Percentiles rank a stretch among this genome's conserved stretches.
These are phyloP conservation scores for Mimachlamys varia DNA, from an alignment of 2,888 invertebrate species.

Conservation along the genomic window DNA sequence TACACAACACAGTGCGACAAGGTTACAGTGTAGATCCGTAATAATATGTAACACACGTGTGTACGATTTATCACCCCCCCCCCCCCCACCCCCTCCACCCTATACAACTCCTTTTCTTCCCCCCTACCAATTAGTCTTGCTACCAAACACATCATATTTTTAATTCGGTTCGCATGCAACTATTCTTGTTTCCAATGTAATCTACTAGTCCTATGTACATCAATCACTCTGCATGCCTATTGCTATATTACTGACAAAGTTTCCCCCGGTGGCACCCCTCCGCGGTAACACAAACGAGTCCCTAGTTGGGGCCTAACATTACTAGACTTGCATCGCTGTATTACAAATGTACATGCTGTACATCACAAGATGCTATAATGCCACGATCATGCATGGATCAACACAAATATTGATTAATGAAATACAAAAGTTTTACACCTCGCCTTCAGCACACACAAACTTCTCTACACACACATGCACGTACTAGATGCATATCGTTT, in stretches of 20 bases:
- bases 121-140: not conserved
- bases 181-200: not conserved
- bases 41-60: not conserved
- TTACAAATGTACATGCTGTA: too few relatives aligned
- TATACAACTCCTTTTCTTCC: not conserved
- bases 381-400: too few relatives aligned
- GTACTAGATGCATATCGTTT: too few relatives aligned
- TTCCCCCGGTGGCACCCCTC: not conserved
- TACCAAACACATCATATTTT: not conserved
- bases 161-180: constrained; percentile 20
- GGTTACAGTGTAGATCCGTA: not conserved
- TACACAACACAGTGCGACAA: not conserved
- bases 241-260: not conserved
- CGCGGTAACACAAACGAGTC: not conserved
- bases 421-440: too few relatives aligned
- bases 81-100: too few relatives aligned
- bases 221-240: not conserved
- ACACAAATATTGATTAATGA: too few relatives aligned
- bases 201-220: not conserved
- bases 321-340: too few relatives aligned
- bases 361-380: too few relatives aligned
- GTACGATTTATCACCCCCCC: not conserved
- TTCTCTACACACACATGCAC: too few relatives aligned
- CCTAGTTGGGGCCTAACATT: too few relatives aligned
- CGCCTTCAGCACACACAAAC: too few relatives aligned